Base-by-base conservation (phyloP, 2,113 vertebrate genomes). In the Pontoporia blainvillei region DNA sequence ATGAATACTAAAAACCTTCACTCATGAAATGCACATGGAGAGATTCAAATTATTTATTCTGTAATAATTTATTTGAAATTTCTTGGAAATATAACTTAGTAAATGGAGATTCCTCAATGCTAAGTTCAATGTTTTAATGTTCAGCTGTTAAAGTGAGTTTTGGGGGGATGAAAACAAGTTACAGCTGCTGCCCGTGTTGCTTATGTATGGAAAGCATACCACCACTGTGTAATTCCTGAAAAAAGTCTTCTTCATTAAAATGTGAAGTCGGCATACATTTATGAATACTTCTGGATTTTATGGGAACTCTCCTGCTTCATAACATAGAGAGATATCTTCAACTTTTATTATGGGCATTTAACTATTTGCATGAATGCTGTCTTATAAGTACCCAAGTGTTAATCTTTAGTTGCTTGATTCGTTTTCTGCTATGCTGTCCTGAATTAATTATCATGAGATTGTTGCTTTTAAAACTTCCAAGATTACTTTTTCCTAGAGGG, bases 391-490 rank as follows among this genome's bases (percentile, higher is more conserved):
- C 1, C 11, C 9, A n/a, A 62, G 3, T 6, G 46, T 62, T 79
- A 29, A 34, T 66, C 29, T 90, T 89, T 76, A 82, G 5, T 88
- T 87, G 23, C 20, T 79, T 83, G 34, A 73, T 71, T 94, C 76
- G 2, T 49, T 90, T 71, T 82, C 46, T 79, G 1, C 78, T 78
- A n/a, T 84, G 25, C 18, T 86, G 36, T 64, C n/a, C 23, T 57
- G 34, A 86, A 81, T 78, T 96, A 46, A 67, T 11, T 57, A 8
- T 52, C 7, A 10, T 86, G n/a, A 3, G 27, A 41, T 73, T 44
- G 17, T n/a, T 79, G 25, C 11, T 88, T 96, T 96, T 17, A 90
- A 98, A 71, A 71, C 61, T 27, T 75, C 7, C 18, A 96, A 94
- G 52, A 79, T 75, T 87, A 31, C 59, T 86, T 97, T 94, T 66